phyloP scores from a whole-genome alignment of 2,113 vertebrate species.

The Fregetta grallaria region DNA sequence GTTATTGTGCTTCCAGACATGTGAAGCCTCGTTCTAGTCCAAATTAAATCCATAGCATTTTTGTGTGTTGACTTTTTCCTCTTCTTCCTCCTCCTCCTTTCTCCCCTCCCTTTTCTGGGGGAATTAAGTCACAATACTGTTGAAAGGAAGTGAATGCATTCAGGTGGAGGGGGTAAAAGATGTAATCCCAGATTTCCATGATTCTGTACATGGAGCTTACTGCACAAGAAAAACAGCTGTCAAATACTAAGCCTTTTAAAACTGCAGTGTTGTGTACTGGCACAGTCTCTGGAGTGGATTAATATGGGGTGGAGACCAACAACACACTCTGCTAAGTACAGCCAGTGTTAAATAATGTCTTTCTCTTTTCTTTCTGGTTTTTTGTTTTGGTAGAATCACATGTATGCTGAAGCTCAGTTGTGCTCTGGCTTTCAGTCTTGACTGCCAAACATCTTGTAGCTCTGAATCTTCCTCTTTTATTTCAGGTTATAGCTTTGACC shows the following conservation, averaged over 20 bases:
- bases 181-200: not conserved
- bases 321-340: not conserved
- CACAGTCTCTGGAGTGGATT: not conserved
- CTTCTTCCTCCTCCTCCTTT: not conserved
- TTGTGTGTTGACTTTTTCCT: not conserved
- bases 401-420: not conserved
- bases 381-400: not conserved
- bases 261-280: not conserved
- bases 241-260: not conserved
- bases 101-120: not conserved
- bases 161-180: not conserved
- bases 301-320: not conserved
- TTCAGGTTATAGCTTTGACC: not conserved
- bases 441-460: not conserved
- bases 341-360: not conserved
- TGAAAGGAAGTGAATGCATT: constrained; percentile 52
- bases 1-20: not conserved
- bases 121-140: not conserved
- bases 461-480: not conserved
- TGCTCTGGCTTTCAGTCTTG: not conserved
- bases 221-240: constrained; percentile 29
- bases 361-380: not conserved
- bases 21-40: not conserved
- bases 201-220: not conserved
- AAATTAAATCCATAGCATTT: not conserved